A percentile compares a stretch with the other conserved stretches of the same genome.
phyloP scores from a whole-genome alignment of 2,888 invertebrate genomes.

The Helleia helle region DNA sequence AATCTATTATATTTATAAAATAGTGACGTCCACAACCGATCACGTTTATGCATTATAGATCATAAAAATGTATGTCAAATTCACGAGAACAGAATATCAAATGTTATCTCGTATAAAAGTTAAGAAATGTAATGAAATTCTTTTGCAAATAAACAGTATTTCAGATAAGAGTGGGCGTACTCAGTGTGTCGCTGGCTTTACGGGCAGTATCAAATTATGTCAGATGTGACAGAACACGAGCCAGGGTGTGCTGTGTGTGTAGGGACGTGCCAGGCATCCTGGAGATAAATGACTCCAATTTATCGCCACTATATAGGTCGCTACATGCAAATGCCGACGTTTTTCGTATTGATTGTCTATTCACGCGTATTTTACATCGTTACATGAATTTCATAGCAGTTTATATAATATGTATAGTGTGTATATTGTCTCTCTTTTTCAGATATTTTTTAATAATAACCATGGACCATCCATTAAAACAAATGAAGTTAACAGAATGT shows the following conservation, averaged over 20 bases:
- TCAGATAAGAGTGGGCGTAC: constrained; percentile 5
- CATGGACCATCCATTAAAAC: too few species aligned
- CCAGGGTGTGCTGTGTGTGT: constrained; percentile 5
- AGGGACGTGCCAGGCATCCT: not conserved
- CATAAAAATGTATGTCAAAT: too few species aligned
- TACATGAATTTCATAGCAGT: too few species aligned
- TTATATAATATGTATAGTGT: too few species aligned
- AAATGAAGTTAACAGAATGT: too few species aligned
- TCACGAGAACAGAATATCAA: too few species aligned
- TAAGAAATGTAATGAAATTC: constrained; percentile 5
- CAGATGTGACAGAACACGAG: constrained; percentile 10
- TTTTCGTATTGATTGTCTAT: not conserved
- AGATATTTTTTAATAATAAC: too few species aligned
- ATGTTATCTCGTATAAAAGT: not conserved
- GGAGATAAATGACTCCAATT: not conserved
- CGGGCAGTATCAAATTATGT: constrained; percentile 9
- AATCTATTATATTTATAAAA: too few species aligned
- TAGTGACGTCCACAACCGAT: too few species aligned
- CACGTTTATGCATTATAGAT: too few species aligned
- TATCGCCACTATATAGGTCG: not conserved
- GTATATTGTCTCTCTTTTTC: too few species aligned
- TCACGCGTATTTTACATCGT: not conserved
- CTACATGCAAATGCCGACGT: not conserved
- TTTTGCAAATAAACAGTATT: constrained; percentile 6
- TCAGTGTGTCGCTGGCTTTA: constrained; percentile 4